Percentiles rank a stretch among this genome's conserved stretches.
Conservation (phyloP, 2,888 invertebrate species). For the Drosophila engyochracea region DNA sequence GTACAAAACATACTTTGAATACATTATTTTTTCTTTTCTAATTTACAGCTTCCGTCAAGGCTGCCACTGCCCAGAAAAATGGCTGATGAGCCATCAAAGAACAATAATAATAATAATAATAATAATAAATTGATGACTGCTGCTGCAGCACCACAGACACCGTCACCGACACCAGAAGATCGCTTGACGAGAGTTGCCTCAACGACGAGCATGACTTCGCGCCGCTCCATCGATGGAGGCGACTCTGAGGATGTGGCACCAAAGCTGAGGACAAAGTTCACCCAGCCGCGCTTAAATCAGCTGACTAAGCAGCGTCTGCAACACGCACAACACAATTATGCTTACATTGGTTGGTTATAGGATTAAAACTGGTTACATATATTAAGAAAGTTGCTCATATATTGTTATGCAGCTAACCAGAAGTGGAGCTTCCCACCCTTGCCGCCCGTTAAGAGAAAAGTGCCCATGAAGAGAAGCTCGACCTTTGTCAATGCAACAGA, state of each 20-base stretch:
- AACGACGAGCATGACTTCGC: background rate
- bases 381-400: background rate
- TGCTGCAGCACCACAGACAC: background rate
- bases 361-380: background rate
- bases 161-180: background rate
- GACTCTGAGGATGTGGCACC: background rate
- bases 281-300: conserved; percentile 36
- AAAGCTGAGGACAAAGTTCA: conserved; percentile 18
- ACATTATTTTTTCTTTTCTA: background rate
- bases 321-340: too few species aligned
- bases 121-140: background rate
- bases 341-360: background rate
- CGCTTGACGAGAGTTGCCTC: background rate
- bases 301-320: conserved; percentile 27
- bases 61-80: background rate
- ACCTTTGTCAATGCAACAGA: background rate
- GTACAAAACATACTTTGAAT: background rate
- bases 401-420: background rate
- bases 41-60: background rate
- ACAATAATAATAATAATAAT: background rate
- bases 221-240: background rate
- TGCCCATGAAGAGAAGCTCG: background rate
- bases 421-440: background rate
- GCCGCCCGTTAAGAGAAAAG: background rate
- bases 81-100: background rate